Evolutionary conservation across 2,113 vertebrate species (phyloP).

Genomic region (Tenebrosternarchus preto): DNA sequence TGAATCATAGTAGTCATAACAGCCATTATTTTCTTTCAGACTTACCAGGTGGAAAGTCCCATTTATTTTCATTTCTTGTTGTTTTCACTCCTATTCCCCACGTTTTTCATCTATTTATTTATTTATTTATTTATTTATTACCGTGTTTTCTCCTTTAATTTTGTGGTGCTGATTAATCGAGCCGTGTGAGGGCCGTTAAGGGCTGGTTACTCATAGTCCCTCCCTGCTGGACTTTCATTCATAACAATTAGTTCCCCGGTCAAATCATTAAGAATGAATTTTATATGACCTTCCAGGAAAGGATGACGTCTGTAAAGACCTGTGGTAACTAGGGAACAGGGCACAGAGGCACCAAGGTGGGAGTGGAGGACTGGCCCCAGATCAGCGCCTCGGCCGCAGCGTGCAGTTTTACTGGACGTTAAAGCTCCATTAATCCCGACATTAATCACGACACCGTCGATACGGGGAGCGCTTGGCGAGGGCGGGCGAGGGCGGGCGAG

Average conservation of each 20-base stretch:
- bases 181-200: not conserved
- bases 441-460: slow-evolving; percentile 6
- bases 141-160: not conserved
- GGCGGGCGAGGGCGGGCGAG: not conserved
- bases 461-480: not conserved
- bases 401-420: not conserved
- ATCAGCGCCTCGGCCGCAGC: not conserved
- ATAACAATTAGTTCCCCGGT: not conserved
- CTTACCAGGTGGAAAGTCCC: not conserved
- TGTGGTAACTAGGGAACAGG: not conserved
- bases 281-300: not conserved
- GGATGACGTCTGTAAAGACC: not conserved
- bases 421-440: slow-evolving; percentile 1
- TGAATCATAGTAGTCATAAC: slow-evolving; percentile 7
- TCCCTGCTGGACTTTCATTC: not conserved
- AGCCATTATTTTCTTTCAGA: not conserved
- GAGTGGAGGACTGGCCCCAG: not conserved
- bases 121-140: not conserved
- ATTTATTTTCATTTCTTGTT: not conserved
- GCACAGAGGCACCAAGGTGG: not conserved
- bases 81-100: not conserved
- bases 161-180: not conserved
- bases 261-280: slow-evolving; percentile 1
- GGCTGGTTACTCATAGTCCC: not conserved
- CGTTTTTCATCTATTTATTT: not conserved